Evolutionary conservation across 2,888 invertebrate genomes (phyloP).

Genomic region (Unio delphinus): DNA sequence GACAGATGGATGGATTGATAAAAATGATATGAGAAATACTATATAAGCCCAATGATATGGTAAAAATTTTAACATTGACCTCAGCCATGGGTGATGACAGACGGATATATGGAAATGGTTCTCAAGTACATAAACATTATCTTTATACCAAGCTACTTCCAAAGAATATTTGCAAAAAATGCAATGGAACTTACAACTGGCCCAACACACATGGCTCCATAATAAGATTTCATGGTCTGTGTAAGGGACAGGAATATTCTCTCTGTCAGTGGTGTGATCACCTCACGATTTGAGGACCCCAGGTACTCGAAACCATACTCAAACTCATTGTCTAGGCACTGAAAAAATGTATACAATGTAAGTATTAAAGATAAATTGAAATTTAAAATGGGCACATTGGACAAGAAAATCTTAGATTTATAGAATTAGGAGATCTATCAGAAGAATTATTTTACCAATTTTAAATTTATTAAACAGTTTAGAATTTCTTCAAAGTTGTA

Average conservation of each 20-base stretch:
- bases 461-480: too few relatives aligned
- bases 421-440: neutral
- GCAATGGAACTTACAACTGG: slow-evolving; percentile 56
- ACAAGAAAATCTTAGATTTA: neutral
- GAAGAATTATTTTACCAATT: too few relatives aligned
- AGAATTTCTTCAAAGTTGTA: too few relatives aligned
- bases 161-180: neutral
- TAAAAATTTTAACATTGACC: too few relatives aligned
- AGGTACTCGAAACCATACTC: slow-evolving; percentile 69
- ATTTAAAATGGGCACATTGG: neutral
- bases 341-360: slow-evolving; percentile 13
- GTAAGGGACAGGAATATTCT: slow-evolving; percentile 59
- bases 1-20: too few relatives aligned
- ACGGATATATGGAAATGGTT: too few relatives aligned
- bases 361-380: neutral
- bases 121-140: too few relatives aligned
- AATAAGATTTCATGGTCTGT: slow-evolving; percentile 61
- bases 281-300: slow-evolving; percentile 60
- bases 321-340: slow-evolving; percentile 64
- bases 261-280: slow-evolving; percentile 65
- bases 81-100: too few relatives aligned
- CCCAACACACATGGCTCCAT: slow-evolving; percentile 61
- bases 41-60: too few relatives aligned
- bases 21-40: too few relatives aligned
- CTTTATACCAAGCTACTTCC: too few relatives aligned